Conservation (phyloP, 2,888 invertebrate genomes). For the Folsomia manolachei region DNA sequence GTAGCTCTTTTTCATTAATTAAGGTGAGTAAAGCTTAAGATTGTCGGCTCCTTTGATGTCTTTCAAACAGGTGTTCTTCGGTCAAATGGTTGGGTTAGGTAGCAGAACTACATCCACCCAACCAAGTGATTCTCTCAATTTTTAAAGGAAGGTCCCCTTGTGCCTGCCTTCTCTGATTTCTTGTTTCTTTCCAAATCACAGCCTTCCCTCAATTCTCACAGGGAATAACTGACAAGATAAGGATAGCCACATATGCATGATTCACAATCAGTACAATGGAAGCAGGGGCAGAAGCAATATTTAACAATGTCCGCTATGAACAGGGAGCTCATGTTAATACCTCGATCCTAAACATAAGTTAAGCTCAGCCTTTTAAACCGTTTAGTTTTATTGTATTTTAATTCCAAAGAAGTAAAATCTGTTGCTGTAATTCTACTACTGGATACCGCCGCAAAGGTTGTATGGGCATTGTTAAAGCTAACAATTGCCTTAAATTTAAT, state of each 20-base stretch:
- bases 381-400: constrained; percentile 3
- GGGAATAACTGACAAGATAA: background rate
- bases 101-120: background rate
- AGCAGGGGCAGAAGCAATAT: background rate
- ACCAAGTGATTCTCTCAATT: background rate
- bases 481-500: background rate
- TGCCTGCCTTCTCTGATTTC: background rate
- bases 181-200: background rate
- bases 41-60: constrained; percentile 44
- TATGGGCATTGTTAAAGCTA: background rate
- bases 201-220: background rate
- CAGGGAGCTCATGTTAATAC: background rate
- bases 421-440: background rate
- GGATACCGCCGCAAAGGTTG: background rate
- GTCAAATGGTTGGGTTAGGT: constrained; percentile 43
- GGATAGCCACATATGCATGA: background rate
- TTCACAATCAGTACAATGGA: too few species aligned
- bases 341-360: background rate
- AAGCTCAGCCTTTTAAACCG: background rate
- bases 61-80: constrained; percentile 47
- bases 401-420: background rate
- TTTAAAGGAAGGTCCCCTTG: background rate
- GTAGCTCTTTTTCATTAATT: constrained; percentile 48
- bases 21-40: constrained; percentile 41
- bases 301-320: background rate